phyloP scores from a whole-genome alignment of 2,797 vertebrate genomes.

The Myotis planiceps region DNA sequence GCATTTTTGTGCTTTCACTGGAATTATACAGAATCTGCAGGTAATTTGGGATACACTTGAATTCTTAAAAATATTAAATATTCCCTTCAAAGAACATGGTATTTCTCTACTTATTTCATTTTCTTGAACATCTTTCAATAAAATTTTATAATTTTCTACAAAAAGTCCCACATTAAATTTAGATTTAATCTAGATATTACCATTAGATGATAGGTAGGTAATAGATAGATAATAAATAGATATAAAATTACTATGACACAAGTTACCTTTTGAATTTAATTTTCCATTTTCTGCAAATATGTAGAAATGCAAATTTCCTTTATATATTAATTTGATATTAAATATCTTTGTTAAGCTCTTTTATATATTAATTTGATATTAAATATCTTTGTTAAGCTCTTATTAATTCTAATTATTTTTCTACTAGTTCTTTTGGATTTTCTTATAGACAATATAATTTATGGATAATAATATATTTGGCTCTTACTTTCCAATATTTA shows the following conservation, averaged over 20 bases:
- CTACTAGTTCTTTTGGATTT: background rate
- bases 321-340: background rate
- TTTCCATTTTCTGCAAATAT: conserved; percentile 23
- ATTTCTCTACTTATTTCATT: background rate
- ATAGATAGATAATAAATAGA: background rate
- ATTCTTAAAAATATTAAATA: conserved; percentile 17
- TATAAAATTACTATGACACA: background rate
- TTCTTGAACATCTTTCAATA: conserved; percentile 11
- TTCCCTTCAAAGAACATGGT: background rate
- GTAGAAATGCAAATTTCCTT: background rate
- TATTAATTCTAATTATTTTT: conserved; percentile 13
- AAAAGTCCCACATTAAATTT: background rate
- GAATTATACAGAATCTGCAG: background rate
- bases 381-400: background rate
- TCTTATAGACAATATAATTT: background rate
- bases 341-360: background rate
- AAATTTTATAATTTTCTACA: conserved; percentile 28
- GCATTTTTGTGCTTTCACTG: background rate
- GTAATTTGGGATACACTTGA: background rate
- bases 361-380: background rate
- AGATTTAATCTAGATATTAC: background rate
- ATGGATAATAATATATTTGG: background rate
- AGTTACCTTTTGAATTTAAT: background rate
- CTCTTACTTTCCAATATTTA: conserved; percentile 1
- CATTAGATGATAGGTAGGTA: background rate